phyloP scores from a whole-genome alignment of 92 coral and sea anemone genomes.

The Desmophyllum pertusum region DNA sequence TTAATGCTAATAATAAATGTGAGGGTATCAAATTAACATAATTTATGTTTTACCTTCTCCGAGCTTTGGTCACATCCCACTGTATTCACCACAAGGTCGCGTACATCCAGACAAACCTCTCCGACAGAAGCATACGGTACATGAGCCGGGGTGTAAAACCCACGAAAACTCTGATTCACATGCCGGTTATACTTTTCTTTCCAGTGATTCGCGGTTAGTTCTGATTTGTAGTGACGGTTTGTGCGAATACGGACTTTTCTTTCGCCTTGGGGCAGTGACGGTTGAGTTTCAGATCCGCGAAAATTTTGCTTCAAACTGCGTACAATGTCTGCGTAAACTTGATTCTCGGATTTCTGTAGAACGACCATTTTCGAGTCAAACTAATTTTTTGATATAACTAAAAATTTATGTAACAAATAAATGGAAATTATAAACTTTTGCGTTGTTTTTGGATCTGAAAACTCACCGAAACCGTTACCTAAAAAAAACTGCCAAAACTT shows the following conservation, averaged over 20 bases:
- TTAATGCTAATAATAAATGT: no score
- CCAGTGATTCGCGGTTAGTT: conserved; percentile 71
- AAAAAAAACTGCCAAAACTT: conserved; percentile 35
- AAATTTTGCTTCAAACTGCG: conserved; percentile 69
- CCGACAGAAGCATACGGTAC: conserved; percentile 85
- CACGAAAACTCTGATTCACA: conserved; percentile 68
- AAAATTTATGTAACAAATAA: background rate
- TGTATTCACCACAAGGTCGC: conserved; percentile 79
- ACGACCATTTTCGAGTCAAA: conserved; percentile 45
- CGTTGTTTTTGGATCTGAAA: background rate
- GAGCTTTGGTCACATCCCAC: conserved; percentile 52
- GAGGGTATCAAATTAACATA: background rate
- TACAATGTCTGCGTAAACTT: conserved; percentile 73
- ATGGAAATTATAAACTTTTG: background rate
- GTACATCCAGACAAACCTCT: conserved; percentile 75
- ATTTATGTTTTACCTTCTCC: conserved; percentile 12
- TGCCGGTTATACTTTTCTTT: conserved; percentile 75
- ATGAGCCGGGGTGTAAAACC: conserved; percentile 92
- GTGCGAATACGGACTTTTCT: conserved; percentile 90
- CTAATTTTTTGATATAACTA: background rate
- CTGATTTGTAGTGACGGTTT: conserved; percentile 77
- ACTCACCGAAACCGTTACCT: background rate
- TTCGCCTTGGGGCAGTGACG: conserved; percentile 37
- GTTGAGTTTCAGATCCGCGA: conserved; percentile 32
- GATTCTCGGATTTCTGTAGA: conserved; percentile 56